Conservation (phyloP, 2,113 vertebrate species). For the Grus americana region DNA sequence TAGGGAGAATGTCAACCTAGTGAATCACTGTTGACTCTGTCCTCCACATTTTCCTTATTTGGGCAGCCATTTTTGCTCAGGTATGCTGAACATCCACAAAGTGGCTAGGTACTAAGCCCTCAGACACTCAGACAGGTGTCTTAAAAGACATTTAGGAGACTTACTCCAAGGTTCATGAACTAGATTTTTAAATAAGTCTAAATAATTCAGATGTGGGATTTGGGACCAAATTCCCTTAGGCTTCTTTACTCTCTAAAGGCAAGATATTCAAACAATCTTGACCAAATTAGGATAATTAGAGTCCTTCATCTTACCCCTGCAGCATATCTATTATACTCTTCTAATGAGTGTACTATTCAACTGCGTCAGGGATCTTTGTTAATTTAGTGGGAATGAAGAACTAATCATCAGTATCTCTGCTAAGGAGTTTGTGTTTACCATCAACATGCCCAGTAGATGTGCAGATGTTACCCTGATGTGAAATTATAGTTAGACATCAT, state of each 20-base stretch:
- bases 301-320: constrained; percentile 38
- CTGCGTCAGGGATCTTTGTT: not conserved
- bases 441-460: not conserved
- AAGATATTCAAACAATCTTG: constrained; percentile 28
- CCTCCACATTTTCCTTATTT: constrained; percentile 13
- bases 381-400: constrained; percentile 26
- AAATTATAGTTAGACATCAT: not conserved
- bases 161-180: constrained; percentile 9
- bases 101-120: not conserved
- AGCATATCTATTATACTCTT: not conserved
- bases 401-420: not conserved
- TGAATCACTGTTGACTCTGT: constrained; percentile 44
- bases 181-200: not conserved
- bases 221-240: not conserved
- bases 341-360: constrained; percentile 6
- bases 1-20: not conserved
- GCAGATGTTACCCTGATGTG: constrained; percentile 13
- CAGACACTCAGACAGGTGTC: constrained; percentile 1
- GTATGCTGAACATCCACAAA: constrained; percentile 3
- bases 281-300: constrained; percentile 30
- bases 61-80: constrained; percentile 38
- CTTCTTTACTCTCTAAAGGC: not conserved
- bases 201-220: constrained; percentile 26
- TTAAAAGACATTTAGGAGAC: not conserved
- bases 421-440: constrained; percentile 1